A percentile compares a stretch with the other conserved stretches of the same genome.
Conservation (phyloP, 2,113 vertebrate species). For the human (Homo sapiens) region DNA sequence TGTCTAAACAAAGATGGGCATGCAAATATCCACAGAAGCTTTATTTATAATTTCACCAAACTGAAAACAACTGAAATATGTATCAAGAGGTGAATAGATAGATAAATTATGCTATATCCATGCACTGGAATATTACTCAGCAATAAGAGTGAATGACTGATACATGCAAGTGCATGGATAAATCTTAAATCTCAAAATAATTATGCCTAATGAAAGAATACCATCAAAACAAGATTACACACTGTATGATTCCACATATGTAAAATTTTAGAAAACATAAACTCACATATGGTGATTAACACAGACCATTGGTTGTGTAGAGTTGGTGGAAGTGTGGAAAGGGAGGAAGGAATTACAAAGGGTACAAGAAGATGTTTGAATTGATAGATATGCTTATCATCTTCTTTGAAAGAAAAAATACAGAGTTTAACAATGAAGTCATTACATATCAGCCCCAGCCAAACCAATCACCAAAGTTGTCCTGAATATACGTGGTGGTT, state of each 20-base stretch:
- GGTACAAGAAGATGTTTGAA: neutral
- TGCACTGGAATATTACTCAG: neutral
- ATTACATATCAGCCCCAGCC: neutral
- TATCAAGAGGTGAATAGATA: neutral
- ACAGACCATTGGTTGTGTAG: neutral
- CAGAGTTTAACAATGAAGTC: neutral
- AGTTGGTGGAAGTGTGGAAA: neutral
- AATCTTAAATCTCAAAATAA: conserved; percentile 21
- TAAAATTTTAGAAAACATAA: neutral
- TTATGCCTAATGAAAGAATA: neutral
- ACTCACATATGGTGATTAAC: neutral
- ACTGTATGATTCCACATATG: neutral
- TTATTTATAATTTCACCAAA: neutral
- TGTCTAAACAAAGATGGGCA: neutral
- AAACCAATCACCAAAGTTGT: neutral
- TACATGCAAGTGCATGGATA: neutral
- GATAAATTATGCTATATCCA: neutral
- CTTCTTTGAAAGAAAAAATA: neutral
- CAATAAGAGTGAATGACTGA: neutral
- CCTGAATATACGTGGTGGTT: neutral
- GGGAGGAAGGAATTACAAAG: neutral
- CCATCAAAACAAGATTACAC: neutral
- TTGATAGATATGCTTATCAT: neutral
- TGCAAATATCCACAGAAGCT: neutral
- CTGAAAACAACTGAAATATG: neutral